Percentiles rank a stretch among this genome's conserved stretches.
phyloP scores from a whole-genome alignment of 2,797 vertebrate species.

The Rachycentron canadum region DNA sequence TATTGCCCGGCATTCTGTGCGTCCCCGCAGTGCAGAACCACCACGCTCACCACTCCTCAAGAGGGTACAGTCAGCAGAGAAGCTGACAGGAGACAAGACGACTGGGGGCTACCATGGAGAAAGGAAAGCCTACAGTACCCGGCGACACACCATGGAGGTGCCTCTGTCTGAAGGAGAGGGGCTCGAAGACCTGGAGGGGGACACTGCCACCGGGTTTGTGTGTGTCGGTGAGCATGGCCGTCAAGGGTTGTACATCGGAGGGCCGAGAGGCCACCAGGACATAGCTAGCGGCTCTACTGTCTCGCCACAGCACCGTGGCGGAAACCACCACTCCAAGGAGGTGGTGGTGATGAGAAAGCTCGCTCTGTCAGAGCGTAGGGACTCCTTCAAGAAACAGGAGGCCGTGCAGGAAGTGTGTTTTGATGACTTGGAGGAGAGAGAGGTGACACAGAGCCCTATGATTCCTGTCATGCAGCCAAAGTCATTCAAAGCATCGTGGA shows the following conservation, averaged over 20 bases:
- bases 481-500: slow-evolving; percentile 78
- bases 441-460: slow-evolving; percentile 46
- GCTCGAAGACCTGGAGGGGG: slow-evolving; percentile 71
- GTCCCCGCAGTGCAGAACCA: slow-evolving; percentile 84
- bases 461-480: slow-evolving; percentile 57
- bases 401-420: slow-evolving; percentile 94
- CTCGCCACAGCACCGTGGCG: slow-evolving; percentile 70
- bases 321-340: slow-evolving; percentile 83
- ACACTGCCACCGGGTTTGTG: slow-evolving; percentile 71
- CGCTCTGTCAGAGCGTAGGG: slow-evolving; percentile 91
- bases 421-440: slow-evolving; percentile 85
- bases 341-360: slow-evolving; percentile 92
- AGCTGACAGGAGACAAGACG: slow-evolving; percentile 79
- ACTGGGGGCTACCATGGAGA: slow-evolving; percentile 76
- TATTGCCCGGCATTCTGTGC: slow-evolving; percentile 85
- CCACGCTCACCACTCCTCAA: slow-evolving; percentile 81
- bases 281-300: slow-evolving; percentile 30
- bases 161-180: slow-evolving; percentile 80
- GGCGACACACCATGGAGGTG: slow-evolving; percentile 82
- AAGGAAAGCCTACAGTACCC: slow-evolving; percentile 83
- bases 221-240: slow-evolving; percentile 82
- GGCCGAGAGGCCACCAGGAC: slow-evolving; percentile 74
- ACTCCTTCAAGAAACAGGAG: slow-evolving; percentile 96
- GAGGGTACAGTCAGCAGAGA: slow-evolving; percentile 84
- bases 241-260: slow-evolving; percentile 72